Evolutionary conservation across 1,140 invertebrate genomes (phyloP).

Genomic region (Halyomorpha halys): DNA sequence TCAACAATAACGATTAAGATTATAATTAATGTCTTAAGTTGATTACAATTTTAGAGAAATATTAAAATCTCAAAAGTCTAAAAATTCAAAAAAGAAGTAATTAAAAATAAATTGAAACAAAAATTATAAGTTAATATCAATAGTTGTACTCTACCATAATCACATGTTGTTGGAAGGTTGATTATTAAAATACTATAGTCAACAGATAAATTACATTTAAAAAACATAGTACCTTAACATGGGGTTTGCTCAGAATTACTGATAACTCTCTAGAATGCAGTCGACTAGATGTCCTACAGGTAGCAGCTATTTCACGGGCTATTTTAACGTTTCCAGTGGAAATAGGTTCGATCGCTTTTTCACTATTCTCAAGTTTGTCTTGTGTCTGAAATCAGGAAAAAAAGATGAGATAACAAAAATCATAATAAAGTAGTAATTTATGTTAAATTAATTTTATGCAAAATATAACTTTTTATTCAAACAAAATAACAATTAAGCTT

Average conservation of each 20-base stretch:
- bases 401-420: neutral
- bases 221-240: constrained; percentile 38
- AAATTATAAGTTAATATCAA: neutral
- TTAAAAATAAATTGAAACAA: neutral
- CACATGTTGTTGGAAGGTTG: too few relatives aligned
- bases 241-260: constrained; percentile 38
- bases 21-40: too few relatives aligned
- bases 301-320: constrained; percentile 34
- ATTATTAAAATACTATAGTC: too few relatives aligned
- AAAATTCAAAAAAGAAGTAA: too few relatives aligned
- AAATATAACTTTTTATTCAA: neutral
- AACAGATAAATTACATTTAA: too few relatives aligned
- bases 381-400: constrained; percentile 37
- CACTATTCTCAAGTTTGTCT: constrained; percentile 41
- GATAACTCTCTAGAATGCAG: constrained; percentile 41
- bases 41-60: too few relatives aligned
- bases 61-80: too few relatives aligned
- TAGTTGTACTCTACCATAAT: neutral
- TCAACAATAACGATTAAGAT: too few relatives aligned
- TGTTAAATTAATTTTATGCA: neutral
- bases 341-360: constrained; percentile 36
- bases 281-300: constrained; percentile 37
- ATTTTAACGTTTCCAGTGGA: constrained; percentile 37
- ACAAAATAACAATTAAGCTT: too few relatives aligned
- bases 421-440: neutral